Conservation (phyloP, 2,113 vertebrate genomes). For the Rhynchomys soricoides region DNA sequence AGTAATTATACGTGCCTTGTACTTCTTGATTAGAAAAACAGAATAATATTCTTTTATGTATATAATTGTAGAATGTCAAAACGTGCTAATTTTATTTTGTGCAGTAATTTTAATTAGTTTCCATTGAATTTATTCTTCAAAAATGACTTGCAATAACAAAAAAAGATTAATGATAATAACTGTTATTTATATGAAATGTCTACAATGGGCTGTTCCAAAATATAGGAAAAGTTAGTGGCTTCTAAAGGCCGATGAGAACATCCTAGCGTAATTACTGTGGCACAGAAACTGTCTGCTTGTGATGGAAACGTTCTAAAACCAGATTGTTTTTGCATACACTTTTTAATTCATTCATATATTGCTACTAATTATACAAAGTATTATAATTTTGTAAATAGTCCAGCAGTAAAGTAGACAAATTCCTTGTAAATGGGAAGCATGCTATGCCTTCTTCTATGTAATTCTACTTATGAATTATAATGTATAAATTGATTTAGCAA, state of each 20-base stretch:
- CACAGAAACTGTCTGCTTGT: neutral
- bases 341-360: neutral
- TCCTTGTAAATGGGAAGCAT: neutral
- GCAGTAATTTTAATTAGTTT: neutral
- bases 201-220: neutral
- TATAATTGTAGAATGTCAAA: constrained; percentile 34
- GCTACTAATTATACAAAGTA: neutral
- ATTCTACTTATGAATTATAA: neutral
- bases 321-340: neutral
- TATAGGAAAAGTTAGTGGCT: neutral
- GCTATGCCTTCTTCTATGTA: neutral
- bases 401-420: neutral
- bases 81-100: constrained; percentile 23
- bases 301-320: neutral
- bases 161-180: constrained; percentile 19
- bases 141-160: neutral
- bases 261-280: rapidly evolving
- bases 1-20: constrained; percentile 44
- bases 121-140: constrained; percentile 53
- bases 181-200: neutral
- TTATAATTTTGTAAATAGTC: neutral
- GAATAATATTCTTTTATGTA: neutral
- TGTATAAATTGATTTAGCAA: no score
- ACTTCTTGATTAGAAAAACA: neutral
- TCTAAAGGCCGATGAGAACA: rapidly evolving